Percentiles rank a stretch among this genome's conserved stretches.
Conservation (phyloP, 2,113 vertebrate genomes). For the Oncorhynchus kisutch region DNA sequence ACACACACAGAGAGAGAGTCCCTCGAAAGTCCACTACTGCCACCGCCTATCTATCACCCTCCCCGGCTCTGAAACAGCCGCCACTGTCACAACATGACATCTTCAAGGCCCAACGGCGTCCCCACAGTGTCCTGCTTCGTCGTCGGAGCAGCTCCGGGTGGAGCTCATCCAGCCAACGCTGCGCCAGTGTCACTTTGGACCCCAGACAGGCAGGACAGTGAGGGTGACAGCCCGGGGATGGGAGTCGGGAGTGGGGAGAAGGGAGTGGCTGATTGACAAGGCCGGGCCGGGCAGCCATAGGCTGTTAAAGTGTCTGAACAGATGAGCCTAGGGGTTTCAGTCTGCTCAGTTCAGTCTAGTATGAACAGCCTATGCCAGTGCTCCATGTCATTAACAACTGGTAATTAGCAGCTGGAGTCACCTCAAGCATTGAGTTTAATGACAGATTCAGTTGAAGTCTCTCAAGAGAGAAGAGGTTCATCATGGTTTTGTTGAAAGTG, state of each 20-base stretch:
- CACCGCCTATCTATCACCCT: background rate
- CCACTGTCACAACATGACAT: conserved; percentile 55
- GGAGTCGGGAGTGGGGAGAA: conserved; percentile 9
- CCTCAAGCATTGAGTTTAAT: no score
- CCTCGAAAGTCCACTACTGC: conserved; percentile 9
- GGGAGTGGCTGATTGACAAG: conserved; percentile 31
- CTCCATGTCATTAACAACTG: conserved; percentile 4
- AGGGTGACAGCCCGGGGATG: conserved; percentile 47
- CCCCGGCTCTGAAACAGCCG: conserved; percentile 26
- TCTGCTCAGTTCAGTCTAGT: conserved; percentile 36
- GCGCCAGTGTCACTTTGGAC: conserved; percentile 47
- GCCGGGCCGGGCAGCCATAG: conserved; percentile 14
- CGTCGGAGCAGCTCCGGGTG: background rate
- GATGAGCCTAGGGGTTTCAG: conserved; percentile 25
- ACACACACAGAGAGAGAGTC: background rate
- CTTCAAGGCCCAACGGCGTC: conserved; percentile 44
- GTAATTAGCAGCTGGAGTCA: conserved; percentile 12
- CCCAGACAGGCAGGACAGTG: conserved; percentile 42
- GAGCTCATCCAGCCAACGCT: conserved; percentile 43
- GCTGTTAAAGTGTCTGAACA: conserved; percentile 42
- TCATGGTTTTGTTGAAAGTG: background rate
- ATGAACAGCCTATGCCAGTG: conserved; percentile 22
- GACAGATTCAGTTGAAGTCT: no score
- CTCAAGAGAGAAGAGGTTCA: background rate
- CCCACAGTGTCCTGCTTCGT: conserved; percentile 22